Percentiles rank a stretch among this genome's conserved stretches.
phyloP scores from a whole-genome alignment of 2,888 invertebrate genomes.

The Microdon myrmicae region DNA sequence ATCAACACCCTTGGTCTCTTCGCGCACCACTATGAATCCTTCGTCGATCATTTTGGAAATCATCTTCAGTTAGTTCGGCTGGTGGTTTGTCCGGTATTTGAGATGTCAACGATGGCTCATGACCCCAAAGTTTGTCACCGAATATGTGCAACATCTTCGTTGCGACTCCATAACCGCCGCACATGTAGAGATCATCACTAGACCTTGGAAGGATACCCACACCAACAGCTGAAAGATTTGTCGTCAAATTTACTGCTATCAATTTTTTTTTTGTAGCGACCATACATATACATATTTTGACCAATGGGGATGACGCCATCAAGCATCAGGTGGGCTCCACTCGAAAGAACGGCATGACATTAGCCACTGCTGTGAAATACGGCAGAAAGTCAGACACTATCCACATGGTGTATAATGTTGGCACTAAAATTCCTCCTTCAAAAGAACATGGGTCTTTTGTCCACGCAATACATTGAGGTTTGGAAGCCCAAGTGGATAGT shows the following conservation, averaged over 20 bases:
- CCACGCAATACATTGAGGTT: slow-evolving; percentile 77
- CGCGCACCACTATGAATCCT: slow-evolving; percentile 73
- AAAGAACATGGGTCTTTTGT: slow-evolving; percentile 81
- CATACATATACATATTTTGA: slow-evolving; percentile 65
- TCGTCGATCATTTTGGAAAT: slow-evolving; percentile 77
- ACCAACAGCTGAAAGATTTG: slow-evolving; percentile 81
- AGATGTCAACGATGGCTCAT: slow-evolving; percentile 72
- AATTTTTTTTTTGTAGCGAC: slow-evolving; percentile 71
- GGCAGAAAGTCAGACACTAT: slow-evolving; percentile 74
- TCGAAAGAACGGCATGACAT: slow-evolving; percentile 71
- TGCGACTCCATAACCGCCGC: slow-evolving; percentile 75
- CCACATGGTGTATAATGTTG: slow-evolving; percentile 77
- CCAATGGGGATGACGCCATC: slow-evolving; percentile 70
- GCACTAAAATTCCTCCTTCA: slow-evolving; percentile 66
- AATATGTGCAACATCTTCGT: slow-evolving; percentile 80
- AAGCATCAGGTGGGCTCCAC: slow-evolving; percentile 81
- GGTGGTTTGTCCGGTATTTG: slow-evolving; percentile 73
- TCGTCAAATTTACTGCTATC: slow-evolving; percentile 76
- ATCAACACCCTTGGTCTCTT: slow-evolving; percentile 83
- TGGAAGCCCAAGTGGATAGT: slow-evolving; percentile 74
- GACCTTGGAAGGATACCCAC: slow-evolving; percentile 80
- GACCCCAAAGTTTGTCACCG: slow-evolving; percentile 82
- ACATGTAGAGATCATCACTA: slow-evolving; percentile 80
- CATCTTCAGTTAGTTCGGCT: slow-evolving; percentile 57
- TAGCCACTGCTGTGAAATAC: slow-evolving; percentile 77